Percentiles rank a stretch among this genome's conserved stretches.
Conservation (phyloP, 2,797 vertebrate species). For the Myotis myotis region DNA sequence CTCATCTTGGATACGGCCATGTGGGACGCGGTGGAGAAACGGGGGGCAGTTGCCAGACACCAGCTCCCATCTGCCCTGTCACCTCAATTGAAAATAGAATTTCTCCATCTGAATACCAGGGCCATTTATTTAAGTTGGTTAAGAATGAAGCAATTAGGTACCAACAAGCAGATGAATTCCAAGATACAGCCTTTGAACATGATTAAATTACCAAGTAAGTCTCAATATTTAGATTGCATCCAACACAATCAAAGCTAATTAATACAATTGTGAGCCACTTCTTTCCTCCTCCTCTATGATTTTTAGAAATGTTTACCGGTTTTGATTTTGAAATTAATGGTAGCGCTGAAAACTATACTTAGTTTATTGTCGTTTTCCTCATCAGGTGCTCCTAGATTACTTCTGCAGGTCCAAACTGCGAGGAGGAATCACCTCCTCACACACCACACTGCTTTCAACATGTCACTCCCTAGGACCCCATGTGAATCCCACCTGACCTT, state of each 20-base stretch:
- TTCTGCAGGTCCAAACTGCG: background rate
- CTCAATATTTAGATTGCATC: background rate
- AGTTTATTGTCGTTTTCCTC: background rate
- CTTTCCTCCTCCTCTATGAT: background rate
- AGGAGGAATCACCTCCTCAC: background rate
- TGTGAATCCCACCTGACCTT: background rate
- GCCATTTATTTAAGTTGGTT: background rate
- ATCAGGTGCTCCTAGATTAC: background rate
- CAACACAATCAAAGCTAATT: background rate
- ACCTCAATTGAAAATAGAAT: background rate
- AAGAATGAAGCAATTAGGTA: background rate
- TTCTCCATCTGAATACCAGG: background rate
- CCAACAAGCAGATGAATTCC: background rate
- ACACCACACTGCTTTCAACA: background rate
- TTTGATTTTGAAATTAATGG: slow-evolving; percentile 6
- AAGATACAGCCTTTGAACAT: background rate
- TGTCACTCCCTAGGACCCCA: fast-evolving
- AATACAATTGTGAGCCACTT: background rate
- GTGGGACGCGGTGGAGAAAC: background rate
- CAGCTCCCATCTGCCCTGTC: background rate
- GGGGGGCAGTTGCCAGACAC: background rate
- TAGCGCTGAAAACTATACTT: background rate
- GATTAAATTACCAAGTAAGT: background rate
- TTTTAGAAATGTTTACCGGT: background rate
- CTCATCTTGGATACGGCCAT: background rate